Percentiles rank a stretch among this genome's conserved stretches.
Conservation (phyloP, 2,797 vertebrate genomes). For the Lepidocolaptes lacrymiger region DNA sequence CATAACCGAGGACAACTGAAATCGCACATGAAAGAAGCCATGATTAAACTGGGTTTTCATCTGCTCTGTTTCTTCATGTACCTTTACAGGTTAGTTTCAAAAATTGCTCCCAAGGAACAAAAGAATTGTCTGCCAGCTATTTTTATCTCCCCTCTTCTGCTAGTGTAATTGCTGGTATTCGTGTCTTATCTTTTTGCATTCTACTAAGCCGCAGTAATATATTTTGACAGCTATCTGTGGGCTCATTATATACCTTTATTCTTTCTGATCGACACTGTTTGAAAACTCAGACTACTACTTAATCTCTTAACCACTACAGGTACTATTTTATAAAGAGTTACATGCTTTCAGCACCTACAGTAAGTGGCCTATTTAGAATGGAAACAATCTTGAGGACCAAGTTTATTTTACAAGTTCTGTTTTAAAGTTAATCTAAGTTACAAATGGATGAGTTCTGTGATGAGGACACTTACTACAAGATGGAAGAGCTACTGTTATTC, state of each 20-base stretch:
- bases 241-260: background rate
- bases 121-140: background rate
- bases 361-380: background rate
- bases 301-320: background rate
- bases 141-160: background rate
- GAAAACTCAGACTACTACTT: background rate
- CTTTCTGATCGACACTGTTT: background rate
- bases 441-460: background rate
- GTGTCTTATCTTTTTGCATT: background rate
- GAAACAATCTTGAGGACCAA: background rate
- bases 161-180: background rate
- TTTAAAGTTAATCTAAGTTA: background rate
- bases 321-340: background rate
- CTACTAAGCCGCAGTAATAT: background rate
- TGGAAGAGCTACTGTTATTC: background rate
- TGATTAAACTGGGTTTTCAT: constrained; percentile 99
- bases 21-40: constrained; percentile 98
- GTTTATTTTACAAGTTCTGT: background rate
- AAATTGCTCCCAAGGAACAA: background rate
- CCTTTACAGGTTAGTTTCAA: constrained; percentile 90
- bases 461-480: background rate
- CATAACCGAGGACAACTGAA: constrained; percentile 96
- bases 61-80: constrained; percentile 99
- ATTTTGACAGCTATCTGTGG: background rate
- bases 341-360: background rate